Evolutionary conservation across 2,113 vertebrate genomes (phyloP).

Genomic region (Hystrix cristata): DNA sequence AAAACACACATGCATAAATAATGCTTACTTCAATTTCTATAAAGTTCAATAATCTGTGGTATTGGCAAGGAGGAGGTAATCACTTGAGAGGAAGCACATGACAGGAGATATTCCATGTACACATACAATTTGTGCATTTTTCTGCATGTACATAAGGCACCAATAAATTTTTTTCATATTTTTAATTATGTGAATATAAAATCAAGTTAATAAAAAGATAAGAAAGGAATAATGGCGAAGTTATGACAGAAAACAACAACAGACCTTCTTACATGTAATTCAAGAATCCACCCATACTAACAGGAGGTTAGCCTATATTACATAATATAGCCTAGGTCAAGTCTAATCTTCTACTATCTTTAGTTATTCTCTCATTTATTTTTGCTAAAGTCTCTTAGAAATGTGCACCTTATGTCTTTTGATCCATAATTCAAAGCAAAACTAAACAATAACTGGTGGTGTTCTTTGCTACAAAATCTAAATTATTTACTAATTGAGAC

Average conservation of each 20-base stretch:
- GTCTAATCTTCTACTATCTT: neutral
- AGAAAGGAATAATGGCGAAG: neutral
- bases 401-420: neutral
- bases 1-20: neutral
- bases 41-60: constrained; percentile 29
- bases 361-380: neutral
- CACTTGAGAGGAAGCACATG: neutral
- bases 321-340: neutral
- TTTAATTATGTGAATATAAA: constrained; percentile 26
- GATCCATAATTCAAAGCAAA: neutral
- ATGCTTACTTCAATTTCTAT: neutral
- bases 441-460: neutral
- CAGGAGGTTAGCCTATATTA: neutral
- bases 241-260: neutral
- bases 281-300: neutral
- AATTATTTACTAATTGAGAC: constrained; percentile 18
- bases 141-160: neutral
- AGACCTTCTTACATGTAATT: neutral
- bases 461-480: constrained; percentile 18
- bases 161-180: neutral
- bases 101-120: neutral
- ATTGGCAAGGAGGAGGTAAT: neutral
- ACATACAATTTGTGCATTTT: neutral
- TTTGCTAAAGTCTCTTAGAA: neutral
- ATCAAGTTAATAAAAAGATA: constrained; percentile 6